These are phyloP conservation scores for Tenebrio molitor DNA, from an alignment of 1,140 invertebrate genomes.

Conservation along the genomic window DNA sequence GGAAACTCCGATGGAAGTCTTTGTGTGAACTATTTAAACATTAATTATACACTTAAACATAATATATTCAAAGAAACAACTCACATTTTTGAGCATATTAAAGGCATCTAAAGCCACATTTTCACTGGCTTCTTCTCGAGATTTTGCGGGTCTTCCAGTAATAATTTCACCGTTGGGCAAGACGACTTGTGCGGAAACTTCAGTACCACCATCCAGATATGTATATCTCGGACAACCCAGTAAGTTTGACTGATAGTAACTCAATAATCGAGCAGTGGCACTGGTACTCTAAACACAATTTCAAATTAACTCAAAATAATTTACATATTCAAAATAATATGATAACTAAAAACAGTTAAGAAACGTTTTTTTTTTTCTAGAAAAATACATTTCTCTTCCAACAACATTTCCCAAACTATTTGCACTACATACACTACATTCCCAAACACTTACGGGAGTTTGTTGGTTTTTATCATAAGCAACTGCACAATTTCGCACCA, in stretches of 20 bases:
- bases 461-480: too few species aligned
- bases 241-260: conserved; percentile 65
- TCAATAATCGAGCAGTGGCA: conserved; percentile 63
- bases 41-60: too few species aligned
- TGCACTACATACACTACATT: too few species aligned
- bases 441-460: too few species aligned
- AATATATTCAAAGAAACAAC: too few species aligned
- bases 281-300: conserved; percentile 48
- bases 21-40: conserved; percentile 58
- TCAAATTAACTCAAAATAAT: too few species aligned
- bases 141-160: conserved; percentile 61
- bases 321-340: too few species aligned
- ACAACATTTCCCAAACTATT: too few species aligned
- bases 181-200: conserved; percentile 64
- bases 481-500: too few species aligned
- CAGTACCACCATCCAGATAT: conserved; percentile 63
- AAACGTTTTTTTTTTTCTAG: too few species aligned
- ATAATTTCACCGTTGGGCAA: conserved; percentile 65
- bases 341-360: too few species aligned
- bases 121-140: conserved; percentile 66
- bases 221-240: conserved; percentile 66
- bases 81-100: conserved; percentile 39
- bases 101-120: conserved; percentile 66
- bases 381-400: too few species aligned
- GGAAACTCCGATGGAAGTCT: conserved; percentile 50